phyloP scores from a whole-genome alignment of 2,113 vertebrate species.

The Eptesicus fuscus region DNA sequence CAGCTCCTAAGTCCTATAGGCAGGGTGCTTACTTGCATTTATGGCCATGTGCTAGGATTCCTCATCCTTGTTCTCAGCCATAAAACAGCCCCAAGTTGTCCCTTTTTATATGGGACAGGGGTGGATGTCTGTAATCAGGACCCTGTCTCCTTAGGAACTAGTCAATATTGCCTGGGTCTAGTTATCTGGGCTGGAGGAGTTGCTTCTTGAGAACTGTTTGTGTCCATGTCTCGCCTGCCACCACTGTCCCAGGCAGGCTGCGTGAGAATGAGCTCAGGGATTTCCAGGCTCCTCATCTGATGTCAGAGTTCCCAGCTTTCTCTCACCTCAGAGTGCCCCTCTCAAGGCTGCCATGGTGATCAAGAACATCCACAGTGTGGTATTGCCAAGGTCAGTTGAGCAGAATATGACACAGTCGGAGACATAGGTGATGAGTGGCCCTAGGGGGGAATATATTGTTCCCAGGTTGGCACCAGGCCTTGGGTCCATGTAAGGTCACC shows the following conservation, averaged over 20 bases:
- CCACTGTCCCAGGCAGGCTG: not conserved
- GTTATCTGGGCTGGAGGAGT: not conserved
- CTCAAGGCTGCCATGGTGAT: not conserved
- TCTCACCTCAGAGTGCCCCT: not conserved
- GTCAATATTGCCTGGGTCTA: not conserved
- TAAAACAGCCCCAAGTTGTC: not conserved
- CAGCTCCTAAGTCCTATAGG: not conserved
- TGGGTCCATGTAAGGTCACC: not conserved
- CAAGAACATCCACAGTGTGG: not conserved
- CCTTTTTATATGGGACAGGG: not conserved
- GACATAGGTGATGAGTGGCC: not conserved
- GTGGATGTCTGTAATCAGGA: not conserved
- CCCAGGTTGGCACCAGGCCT: not conserved
- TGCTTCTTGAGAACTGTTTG: not conserved
- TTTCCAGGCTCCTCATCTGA: not conserved
- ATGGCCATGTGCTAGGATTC: not conserved
- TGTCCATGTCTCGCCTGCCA: not conserved
- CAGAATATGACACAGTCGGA: not conserved
- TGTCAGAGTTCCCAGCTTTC: not conserved
- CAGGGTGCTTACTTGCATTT: not conserved
- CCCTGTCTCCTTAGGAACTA: not conserved
- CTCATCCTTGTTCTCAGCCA: not conserved
- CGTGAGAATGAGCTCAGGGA: not conserved
- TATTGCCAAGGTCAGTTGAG: not conserved
- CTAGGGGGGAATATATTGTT: not conserved